Evolutionary conservation across 2,797 vertebrate species (phyloP).

Genomic region (Chelonia mydas): DNA sequence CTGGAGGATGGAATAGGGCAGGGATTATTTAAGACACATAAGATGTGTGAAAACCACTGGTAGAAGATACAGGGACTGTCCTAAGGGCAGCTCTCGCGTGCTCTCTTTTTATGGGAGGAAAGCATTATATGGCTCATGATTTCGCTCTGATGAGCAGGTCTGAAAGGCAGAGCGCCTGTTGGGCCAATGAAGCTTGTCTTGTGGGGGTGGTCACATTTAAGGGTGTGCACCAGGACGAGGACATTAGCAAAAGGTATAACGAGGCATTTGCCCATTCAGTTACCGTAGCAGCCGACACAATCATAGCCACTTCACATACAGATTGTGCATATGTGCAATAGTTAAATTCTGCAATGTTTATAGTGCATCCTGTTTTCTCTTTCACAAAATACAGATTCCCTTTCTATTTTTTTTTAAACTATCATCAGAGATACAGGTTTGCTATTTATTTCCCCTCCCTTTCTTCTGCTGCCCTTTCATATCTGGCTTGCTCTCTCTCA

Average conservation of each 20-base stretch:
- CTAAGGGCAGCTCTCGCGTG: neutral
- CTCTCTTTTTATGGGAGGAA: neutral
- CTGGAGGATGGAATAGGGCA: neutral
- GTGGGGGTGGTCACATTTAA: neutral
- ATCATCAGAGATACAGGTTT: neutral
- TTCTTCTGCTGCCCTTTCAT: neutral
- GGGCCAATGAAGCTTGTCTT: fast-evolving
- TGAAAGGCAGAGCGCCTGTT: neutral
- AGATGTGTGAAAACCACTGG: neutral
- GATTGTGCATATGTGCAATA: no score
- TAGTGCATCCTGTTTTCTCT: neutral
- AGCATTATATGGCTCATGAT: neutral
- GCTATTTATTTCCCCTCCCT: neutral
- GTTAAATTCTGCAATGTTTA: neutral
- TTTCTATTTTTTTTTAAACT: neutral
- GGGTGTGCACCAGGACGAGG: no score
- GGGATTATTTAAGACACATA: neutral
- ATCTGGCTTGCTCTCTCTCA: neutral
- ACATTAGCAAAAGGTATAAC: no score
- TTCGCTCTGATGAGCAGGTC: neutral
- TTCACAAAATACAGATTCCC: neutral
- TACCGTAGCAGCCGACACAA: neutral
- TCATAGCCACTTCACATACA: fast-evolving
- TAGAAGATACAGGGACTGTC: neutral
- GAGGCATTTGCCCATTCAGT: neutral